Conservation (phyloP, 2,888 invertebrate species). For the Aleiodes leptofemur region DNA sequence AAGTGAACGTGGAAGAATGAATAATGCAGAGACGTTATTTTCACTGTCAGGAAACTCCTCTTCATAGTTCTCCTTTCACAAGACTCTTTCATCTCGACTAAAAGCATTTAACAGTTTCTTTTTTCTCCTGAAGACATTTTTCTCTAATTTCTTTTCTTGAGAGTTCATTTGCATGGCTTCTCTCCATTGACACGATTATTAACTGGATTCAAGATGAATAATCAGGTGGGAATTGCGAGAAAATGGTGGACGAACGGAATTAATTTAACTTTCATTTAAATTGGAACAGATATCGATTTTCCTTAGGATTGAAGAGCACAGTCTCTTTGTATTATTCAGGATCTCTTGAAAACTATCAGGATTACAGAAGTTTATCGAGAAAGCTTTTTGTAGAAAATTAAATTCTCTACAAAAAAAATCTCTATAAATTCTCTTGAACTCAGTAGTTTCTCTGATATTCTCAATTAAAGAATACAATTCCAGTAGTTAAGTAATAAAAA, state of each 20-base stretch:
- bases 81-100: neutral
- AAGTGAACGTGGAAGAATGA: neutral
- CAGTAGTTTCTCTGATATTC: no score
- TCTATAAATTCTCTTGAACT: no score
- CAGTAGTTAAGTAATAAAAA: no score
- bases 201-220: slow-evolving; percentile 7
- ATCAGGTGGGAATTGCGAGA: neutral
- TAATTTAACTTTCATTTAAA: neutral
- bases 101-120: no score
- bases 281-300: no score
- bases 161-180: slow-evolving; percentile 11
- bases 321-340: no score
- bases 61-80: neutral
- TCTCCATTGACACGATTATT: slow-evolving; percentile 14
- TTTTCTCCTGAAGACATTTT: neutral
- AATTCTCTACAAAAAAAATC: no score
- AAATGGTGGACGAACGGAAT: neutral
- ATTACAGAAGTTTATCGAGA: no score
- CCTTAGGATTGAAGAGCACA: no score
- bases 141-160: neutral
- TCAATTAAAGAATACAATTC: no score
- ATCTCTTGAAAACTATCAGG: no score
- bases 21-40: neutral
- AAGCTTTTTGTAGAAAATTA: no score
- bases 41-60: slow-evolving; percentile 1